These are phyloP conservation scores for Sogatella furcifera DNA, from an alignment of 1,140 invertebrate species.

Conservation along the genomic window DNA sequence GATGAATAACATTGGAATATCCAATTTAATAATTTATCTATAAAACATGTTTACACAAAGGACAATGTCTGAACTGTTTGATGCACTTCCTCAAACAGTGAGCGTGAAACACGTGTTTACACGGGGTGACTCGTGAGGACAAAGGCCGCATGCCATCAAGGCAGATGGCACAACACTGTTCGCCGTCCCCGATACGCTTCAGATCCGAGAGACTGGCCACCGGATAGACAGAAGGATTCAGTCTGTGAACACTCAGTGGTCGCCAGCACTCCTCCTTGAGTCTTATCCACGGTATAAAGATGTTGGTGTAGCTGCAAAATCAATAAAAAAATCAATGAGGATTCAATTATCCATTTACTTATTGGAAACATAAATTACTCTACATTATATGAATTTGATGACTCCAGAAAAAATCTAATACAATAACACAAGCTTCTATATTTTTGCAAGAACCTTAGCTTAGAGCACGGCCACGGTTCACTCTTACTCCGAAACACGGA, in stretches of 20 bases:
- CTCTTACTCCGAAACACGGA: too few relatives aligned
- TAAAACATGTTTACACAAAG: constrained; percentile 19
- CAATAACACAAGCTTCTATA: too few relatives aligned
- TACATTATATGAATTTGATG: too few relatives aligned
- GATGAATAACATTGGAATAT: too few relatives aligned
- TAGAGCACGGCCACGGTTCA: too few relatives aligned
- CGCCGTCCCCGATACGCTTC: neutral
- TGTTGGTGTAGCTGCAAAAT: constrained; percentile 16
- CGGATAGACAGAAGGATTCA: neutral
- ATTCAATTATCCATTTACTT: too few relatives aligned
- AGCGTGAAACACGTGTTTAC: constrained; percentile 19
- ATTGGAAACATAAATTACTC: too few relatives aligned
- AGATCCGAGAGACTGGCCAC: neutral
- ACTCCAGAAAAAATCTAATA: too few relatives aligned
- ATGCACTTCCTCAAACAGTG: constrained; percentile 19
- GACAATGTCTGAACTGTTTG: constrained; percentile 20
- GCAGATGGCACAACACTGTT: constrained; percentile 17
- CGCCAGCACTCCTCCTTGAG: constrained; percentile 10
- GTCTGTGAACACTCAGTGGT: constrained; percentile 14
- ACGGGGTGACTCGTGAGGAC: constrained; percentile 19
- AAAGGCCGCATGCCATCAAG: constrained; percentile 20
- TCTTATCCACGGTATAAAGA: constrained; percentile 10
- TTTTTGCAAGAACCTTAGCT: too few relatives aligned
- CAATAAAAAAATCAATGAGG: too few relatives aligned
- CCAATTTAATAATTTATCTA: neutral